Evolutionary conservation across 1,140 invertebrate genomes (phyloP).

Genomic region (Anoplolepis gracilipes): DNA sequence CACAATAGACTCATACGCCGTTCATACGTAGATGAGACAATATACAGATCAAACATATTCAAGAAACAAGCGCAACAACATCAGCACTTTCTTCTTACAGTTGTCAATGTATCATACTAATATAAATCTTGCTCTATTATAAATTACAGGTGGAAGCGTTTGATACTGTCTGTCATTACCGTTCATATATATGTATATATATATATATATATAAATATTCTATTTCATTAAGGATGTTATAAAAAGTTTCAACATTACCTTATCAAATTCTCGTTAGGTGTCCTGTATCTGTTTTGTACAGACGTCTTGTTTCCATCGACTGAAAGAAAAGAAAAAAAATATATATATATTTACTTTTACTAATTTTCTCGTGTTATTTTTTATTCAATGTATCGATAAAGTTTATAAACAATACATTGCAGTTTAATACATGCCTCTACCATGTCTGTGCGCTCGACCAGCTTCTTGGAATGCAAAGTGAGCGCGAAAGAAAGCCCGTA

Average conservation of each 20-base stretch:
- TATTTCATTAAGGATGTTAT: conserved; percentile 28
- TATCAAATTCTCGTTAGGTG: conserved; percentile 90
- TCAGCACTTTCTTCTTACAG: conserved; percentile 76
- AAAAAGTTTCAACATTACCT: conserved; percentile 84
- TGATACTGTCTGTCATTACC: conserved; percentile 61
- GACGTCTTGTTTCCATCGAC: conserved; percentile 87
- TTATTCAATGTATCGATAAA: conserved; percentile 6
- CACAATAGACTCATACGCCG: conserved; percentile 63
- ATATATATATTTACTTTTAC: conserved; percentile 3
- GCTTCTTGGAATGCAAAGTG: conserved; percentile 97
- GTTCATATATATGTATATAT: conserved; percentile 51
- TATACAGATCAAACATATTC: conserved; percentile 72
- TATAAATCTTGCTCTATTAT: conserved; percentile 68
- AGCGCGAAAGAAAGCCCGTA: conserved; percentile 95
- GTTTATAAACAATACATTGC: background rate
- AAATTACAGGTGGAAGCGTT: conserved; percentile 64
- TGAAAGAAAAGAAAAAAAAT: conserved; percentile 72
- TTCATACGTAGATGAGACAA: conserved; percentile 60
- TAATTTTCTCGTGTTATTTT: background rate
- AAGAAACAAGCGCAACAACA: conserved; percentile 75
- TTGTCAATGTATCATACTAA: conserved; percentile 71
- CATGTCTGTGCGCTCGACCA: conserved; percentile 90
- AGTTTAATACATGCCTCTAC: conserved; percentile 84
- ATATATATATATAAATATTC: conserved; percentile 32
- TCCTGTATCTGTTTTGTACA: conserved; percentile 88